phyloP scores from a whole-genome alignment of 2,888 invertebrate species.

The Rutpela maculata region DNA sequence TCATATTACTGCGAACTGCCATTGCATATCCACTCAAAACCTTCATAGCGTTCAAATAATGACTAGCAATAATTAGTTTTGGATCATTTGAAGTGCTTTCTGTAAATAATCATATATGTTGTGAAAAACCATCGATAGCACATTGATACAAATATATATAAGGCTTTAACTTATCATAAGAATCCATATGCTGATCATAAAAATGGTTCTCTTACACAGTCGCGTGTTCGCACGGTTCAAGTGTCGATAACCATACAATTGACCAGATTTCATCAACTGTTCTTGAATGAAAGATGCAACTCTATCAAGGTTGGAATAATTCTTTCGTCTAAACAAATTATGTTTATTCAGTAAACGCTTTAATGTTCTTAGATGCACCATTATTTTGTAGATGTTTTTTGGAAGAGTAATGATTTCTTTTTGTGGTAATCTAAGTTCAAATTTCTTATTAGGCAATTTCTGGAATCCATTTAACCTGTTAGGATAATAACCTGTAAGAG shows the following conservation, averaged over 20 bases:
- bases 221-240: slow-evolving; percentile 48
- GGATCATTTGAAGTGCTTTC: slow-evolving; percentile 47
- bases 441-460: slow-evolving; percentile 25
- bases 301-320: slow-evolving; percentile 15
- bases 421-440: slow-evolving; percentile 30
- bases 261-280: slow-evolving; percentile 43
- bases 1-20: slow-evolving; percentile 50
- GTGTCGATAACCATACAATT: slow-evolving; percentile 49
- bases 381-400: slow-evolving; percentile 26
- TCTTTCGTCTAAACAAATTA: slow-evolving; percentile 23
- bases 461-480: slow-evolving; percentile 16
- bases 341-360: slow-evolving; percentile 33
- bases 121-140: slow-evolving; percentile 47
- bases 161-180: slow-evolving; percentile 51
- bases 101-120: slow-evolving; percentile 49
- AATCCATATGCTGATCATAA: slow-evolving; percentile 51
- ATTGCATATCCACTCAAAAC: slow-evolving; percentile 39
- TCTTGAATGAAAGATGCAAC: slow-evolving; percentile 41
- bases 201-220: slow-evolving; percentile 42
- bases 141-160: slow-evolving; percentile 48
- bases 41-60: slow-evolving; percentile 44
- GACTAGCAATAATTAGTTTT: slow-evolving; percentile 44
- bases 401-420: slow-evolving; percentile 32
- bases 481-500: slow-evolving; percentile 2
- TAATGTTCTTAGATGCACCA: slow-evolving; percentile 32